Percentiles rank a stretch among this genome's conserved stretches.
These are phyloP conservation scores for Aphaenogaster rudis DNA, from an alignment of 1,140 invertebrate species.

Conservation along the genomic window DNA sequence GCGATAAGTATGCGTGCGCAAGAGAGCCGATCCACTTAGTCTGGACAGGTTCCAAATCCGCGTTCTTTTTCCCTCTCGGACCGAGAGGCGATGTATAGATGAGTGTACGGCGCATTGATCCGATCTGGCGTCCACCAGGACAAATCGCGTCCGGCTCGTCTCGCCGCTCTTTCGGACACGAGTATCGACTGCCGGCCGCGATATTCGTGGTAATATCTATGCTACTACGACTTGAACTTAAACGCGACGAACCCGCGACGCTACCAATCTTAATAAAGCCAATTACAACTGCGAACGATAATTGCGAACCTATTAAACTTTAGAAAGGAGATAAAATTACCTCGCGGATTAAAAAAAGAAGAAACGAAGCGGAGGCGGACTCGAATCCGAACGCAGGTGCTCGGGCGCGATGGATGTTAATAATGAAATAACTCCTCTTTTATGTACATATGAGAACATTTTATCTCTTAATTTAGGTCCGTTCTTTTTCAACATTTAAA, in stretches of 20 bases:
- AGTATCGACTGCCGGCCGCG: conserved; percentile 61
- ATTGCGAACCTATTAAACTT: neutral
- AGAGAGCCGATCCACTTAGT: neutral
- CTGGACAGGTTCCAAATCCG: conserved; percentile 75
- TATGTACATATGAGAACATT: conserved; percentile 22
- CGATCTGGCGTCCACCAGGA: conserved; percentile 64
- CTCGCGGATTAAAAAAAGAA: neutral
- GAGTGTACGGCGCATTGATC: conserved; percentile 74
- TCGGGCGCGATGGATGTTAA: conserved; percentile 5
- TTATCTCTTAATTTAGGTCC: conserved; percentile 20
- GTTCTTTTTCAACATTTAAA: conserved; percentile 16
- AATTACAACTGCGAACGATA: neutral
- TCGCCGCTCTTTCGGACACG: conserved; percentile 37
- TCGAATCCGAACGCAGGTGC: neutral
- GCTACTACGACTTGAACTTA: neutral
- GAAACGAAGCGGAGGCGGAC: neutral
- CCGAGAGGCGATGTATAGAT: conserved; percentile 41
- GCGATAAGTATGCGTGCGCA: conserved; percentile 43
- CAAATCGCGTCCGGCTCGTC: conserved; percentile 22
- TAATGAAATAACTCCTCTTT: conserved; percentile 16
- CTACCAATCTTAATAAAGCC: neutral
- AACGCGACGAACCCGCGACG: neutral
- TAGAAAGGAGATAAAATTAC: neutral
- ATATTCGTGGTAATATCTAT: conserved; percentile 19
- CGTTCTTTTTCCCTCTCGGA: conserved; percentile 30